A percentile compares a stretch with the other conserved stretches of the same genome.
Conservation (phyloP, 2,888 invertebrate species). For the Andrena dorsata region DNA sequence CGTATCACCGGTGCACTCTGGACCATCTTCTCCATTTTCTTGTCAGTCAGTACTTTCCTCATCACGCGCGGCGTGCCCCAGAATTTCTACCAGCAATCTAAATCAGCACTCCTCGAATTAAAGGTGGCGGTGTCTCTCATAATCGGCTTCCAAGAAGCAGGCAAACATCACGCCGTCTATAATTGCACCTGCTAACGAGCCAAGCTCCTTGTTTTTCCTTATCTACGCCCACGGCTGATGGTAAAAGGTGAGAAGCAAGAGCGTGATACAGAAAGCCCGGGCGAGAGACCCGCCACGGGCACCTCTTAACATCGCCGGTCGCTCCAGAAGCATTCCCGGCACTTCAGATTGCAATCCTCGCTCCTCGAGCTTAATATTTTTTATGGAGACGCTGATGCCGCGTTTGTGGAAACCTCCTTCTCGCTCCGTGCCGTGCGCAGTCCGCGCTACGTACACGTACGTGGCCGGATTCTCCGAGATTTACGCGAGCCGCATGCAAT, state of each 20-base stretch:
- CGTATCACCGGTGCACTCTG: no score
- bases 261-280: neutral
- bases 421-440: neutral
- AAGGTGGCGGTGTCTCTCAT: no score
- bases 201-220: neutral
- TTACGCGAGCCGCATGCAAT: constrained; percentile 44
- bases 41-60: no score
- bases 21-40: no score
- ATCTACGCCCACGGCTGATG: neutral
- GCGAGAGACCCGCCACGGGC: neutral
- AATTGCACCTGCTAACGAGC: constrained; percentile 15
- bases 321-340: constrained; percentile 1
- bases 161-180: neutral
- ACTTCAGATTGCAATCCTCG: constrained; percentile 18
- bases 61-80: no score
- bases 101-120: no score
- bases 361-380: constrained; percentile 28
- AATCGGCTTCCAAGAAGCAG: neutral
- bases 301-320: neutral
- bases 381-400: constrained; percentile 5
- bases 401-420: neutral
- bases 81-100: no score
- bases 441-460: neutral
- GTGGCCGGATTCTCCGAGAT: constrained; percentile 18
- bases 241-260: neutral